Conservation (phyloP, 2,113 vertebrate species). For the Jaculus jaculus region DNA sequence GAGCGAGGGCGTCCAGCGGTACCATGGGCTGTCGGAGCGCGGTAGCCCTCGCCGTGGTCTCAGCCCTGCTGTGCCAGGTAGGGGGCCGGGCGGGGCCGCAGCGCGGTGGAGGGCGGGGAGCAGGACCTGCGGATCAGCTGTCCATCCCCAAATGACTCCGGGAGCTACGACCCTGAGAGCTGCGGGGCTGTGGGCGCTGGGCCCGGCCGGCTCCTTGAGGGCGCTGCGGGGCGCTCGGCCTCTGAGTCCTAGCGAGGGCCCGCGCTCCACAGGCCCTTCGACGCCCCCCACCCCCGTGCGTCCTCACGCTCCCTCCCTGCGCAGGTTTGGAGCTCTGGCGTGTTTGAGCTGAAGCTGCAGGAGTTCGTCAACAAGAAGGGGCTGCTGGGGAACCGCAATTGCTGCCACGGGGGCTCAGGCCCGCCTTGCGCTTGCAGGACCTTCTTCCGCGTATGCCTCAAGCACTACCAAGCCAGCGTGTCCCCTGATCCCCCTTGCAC, state of each 20-base stretch:
- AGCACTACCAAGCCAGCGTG: slow-evolving; percentile 97
- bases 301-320: background rate
- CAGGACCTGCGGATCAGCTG: background rate
- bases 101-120: background rate
- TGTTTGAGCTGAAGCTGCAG: slow-evolving; percentile 98
- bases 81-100: slow-evolving; percentile 35
- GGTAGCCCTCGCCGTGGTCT: slow-evolving; percentile 88
- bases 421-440: slow-evolving; percentile 97
- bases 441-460: slow-evolving; percentile 98
- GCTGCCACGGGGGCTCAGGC: slow-evolving; percentile 88
- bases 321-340: slow-evolving; percentile 93
- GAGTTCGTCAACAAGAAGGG: slow-evolving; percentile 99
- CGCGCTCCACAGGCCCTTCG: background rate
- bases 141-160: background rate
- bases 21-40: slow-evolving; percentile 92
- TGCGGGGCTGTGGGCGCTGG: background rate
- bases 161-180: background rate
- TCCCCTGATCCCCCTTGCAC: slow-evolving; percentile 98
- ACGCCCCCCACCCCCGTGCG: background rate
- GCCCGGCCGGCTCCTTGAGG: background rate
- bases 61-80: slow-evolving; percentile 94
- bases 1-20: slow-evolving; percentile 42
- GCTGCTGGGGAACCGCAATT: slow-evolving; percentile 92
- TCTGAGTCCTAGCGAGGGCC: background rate
- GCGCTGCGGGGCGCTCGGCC: background rate